Evolutionary conservation across 2,888 invertebrate genomes (phyloP), one percentile per base, ranked within the genome.

Genomic region (Nomada ruficornis): DNA sequence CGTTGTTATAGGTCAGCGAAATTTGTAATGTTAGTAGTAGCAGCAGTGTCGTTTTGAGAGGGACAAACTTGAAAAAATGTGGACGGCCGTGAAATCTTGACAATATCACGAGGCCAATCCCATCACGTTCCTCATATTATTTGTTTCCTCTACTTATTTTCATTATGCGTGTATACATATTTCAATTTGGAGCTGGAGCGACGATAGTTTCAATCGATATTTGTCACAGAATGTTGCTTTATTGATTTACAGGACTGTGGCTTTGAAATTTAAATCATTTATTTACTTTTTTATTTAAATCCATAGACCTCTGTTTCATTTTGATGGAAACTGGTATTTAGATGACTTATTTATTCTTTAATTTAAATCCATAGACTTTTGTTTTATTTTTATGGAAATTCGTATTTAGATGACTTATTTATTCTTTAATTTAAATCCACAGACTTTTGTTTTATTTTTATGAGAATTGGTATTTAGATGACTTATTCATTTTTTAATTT

Each of bases 1-100:
- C 9, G 23, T 55, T 55, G 55, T 20, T 55, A 55, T 55, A 55
- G 55, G 55, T 55, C 55, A 23, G 20, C 23, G 55, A 55, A 55
- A 23, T 4, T 9, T 23, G 11, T 20, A 10, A 36, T 20, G 23
- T 20, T 55, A 55, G 9, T 23, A 23, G 20, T 55, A 55, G 7
- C 55, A 23, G 13, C 23, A 36, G 36, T 36, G 9, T 1, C 36
- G 23, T 15, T 13, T 26, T 57, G 3, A 23, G 23, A 20, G 20
- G n/a, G 26, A 13, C 15, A 29, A 60, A 23, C 10, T 60, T 11
- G 29, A 60, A 36, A 29, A 36, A 18, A 50, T 50, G 50, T 50
- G 4, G 50, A 50, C 18, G 50, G 18, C 50, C 50, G 0, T 50
- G 50, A 50, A 15, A 50, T 50, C 50, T 50, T 36, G 36, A 7